phyloP scores from a whole-genome alignment of 2,797 vertebrate genomes.

The Cyprinodon diabolis region DNA sequence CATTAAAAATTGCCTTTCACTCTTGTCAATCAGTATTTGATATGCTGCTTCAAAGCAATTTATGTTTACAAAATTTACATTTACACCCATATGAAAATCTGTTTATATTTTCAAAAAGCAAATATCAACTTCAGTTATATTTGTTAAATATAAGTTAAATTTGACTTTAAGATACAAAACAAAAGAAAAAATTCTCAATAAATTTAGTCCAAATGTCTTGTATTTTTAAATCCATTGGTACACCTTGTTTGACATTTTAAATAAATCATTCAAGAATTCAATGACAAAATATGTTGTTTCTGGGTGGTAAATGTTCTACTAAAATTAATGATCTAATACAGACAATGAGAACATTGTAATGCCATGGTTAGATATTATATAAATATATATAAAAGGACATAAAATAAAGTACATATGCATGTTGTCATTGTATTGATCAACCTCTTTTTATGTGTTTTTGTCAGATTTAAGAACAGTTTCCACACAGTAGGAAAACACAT shows the following conservation, averaged over 20 bases:
- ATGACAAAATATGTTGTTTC: too few relatives aligned
- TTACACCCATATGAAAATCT: conserved; percentile 57
- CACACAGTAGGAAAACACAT: neutral
- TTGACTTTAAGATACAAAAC: conserved; percentile 34
- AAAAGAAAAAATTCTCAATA: neutral
- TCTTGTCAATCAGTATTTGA: neutral
- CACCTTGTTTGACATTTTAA: too few relatives aligned
- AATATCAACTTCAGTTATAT: conserved; percentile 30
- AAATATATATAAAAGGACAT: too few relatives aligned
- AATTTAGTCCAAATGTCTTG: neutral
- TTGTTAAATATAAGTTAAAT: neutral
- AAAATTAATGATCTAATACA: too few relatives aligned
- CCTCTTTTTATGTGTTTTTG: neutral
- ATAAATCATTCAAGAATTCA: too few relatives aligned
- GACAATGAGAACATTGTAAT: too few relatives aligned
- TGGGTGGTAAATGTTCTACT: too few relatives aligned
- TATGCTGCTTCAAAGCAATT: conserved; percentile 5
- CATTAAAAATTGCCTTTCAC: conserved; percentile 53
- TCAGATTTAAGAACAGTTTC: neutral
- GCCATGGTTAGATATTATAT: too few relatives aligned
- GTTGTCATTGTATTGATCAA: neutral
- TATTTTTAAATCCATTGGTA: too few relatives aligned
- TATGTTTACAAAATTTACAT: conserved; percentile 64
- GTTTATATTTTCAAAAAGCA: conserved; percentile 44
- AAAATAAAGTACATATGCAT: neutral